phyloP scores from a whole-genome alignment of 2,797 vertebrate species.

The Poecilia gillii region DNA sequence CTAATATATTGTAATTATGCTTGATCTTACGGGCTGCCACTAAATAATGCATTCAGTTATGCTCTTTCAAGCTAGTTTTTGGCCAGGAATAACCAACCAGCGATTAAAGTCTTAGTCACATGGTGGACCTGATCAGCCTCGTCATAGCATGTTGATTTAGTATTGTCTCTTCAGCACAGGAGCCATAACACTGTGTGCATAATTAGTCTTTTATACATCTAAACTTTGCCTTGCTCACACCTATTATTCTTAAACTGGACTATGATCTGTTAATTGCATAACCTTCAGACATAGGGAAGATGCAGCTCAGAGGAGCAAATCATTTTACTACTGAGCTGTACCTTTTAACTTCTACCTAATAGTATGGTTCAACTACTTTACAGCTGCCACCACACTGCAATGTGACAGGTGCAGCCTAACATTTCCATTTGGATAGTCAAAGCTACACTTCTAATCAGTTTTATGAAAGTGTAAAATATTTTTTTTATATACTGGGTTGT shows the following conservation, averaged over 20 bases:
- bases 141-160: too few relatives aligned
- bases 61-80: too few relatives aligned
- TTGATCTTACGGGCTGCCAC: too few relatives aligned
- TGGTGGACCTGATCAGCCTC: too few relatives aligned
- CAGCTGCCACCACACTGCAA: constrained; percentile 59
- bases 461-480: constrained; percentile 42
- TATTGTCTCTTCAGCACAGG: too few relatives aligned
- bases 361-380: constrained; percentile 42
- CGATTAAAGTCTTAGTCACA: too few relatives aligned
- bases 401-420: constrained; percentile 50
- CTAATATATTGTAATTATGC: too few relatives aligned
- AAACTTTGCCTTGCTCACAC: background rate
- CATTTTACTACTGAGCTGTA: constrained; percentile 52
- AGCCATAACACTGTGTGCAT: background rate
- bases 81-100: too few relatives aligned
- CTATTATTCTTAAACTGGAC: constrained; percentile 40
- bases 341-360: constrained; percentile 45
- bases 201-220: background rate
- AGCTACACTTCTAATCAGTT: constrained; percentile 45
- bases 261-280: constrained; percentile 34
- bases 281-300: constrained; percentile 62
- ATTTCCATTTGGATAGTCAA: constrained; percentile 45
- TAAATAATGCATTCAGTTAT: too few relatives aligned
- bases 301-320: constrained; percentile 53
- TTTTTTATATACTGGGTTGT: constrained; percentile 23